Evolutionary conservation across 2,797 vertebrate species (phyloP).

Genomic region (Zalophus californianus): DNA sequence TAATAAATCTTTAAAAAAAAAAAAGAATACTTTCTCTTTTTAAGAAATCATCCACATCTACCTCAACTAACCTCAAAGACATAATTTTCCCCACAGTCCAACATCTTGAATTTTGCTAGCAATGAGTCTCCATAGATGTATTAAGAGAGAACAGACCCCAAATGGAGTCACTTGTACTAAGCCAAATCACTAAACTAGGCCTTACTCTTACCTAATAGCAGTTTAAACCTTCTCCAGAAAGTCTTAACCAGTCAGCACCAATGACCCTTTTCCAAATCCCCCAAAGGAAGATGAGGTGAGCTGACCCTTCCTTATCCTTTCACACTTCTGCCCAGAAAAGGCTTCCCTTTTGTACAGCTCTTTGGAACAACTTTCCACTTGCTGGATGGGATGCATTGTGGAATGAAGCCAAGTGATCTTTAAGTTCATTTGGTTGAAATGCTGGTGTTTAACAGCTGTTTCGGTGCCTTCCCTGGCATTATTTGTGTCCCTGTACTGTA

Average conservation of each 20-base stretch:
- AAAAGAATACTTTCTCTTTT: background rate
- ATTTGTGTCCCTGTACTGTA: background rate
- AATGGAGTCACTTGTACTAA: background rate
- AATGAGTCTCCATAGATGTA: background rate
- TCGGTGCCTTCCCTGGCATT: background rate
- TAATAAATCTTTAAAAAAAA: no score
- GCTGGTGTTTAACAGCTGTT: background rate
- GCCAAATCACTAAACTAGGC: no score
- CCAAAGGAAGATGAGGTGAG: background rate
- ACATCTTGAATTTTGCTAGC: background rate
- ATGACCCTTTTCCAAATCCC: background rate
- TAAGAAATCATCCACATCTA: background rate
- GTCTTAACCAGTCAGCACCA: no score
- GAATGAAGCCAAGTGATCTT: background rate
- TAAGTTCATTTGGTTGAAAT: background rate
- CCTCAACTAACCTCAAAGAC: background rate
- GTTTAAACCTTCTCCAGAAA: background rate
- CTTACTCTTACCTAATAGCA: background rate
- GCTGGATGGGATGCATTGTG: background rate
- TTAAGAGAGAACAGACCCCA: background rate
- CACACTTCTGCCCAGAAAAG: background rate
- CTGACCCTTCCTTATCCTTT: background rate
- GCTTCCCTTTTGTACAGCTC: background rate
- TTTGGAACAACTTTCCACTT: background rate
- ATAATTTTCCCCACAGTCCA: background rate